phyloP scores from a whole-genome alignment of 2,888 invertebrate species.

The Macaria liturata region DNA sequence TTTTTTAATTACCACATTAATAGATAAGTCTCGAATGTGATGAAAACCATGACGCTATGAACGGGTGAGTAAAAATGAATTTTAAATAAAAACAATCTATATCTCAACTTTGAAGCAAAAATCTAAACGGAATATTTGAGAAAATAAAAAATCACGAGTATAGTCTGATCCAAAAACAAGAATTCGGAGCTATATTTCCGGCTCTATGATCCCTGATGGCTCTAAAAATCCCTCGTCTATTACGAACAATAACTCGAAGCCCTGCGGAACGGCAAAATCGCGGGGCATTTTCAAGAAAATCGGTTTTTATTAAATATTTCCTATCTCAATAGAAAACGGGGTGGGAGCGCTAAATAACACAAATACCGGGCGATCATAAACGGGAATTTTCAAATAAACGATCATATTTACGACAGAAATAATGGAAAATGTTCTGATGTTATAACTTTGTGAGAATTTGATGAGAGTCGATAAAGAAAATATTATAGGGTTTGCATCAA shows the following conservation, averaged over 20 bases:
- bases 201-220: conserved; percentile 32
- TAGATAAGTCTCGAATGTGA: no score
- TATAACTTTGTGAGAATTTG: conserved; percentile 19
- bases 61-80: no score
- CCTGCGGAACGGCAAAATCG: conserved; percentile 44
- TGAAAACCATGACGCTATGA: no score
- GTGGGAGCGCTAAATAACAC: conserved; percentile 47
- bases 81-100: no score
- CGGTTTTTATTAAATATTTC: conserved; percentile 54
- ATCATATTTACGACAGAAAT: conserved; percentile 47
- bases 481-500: conserved; percentile 16
- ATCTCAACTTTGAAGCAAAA: no score
- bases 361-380: conserved; percentile 48
- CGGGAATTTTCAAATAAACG: conserved; percentile 49
- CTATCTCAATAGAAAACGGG: conserved; percentile 43
- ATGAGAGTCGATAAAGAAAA: conserved; percentile 19
- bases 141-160: conserved; percentile 14
- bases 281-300: conserved; percentile 47
- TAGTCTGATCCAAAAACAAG: conserved; percentile 21
- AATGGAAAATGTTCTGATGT: conserved; percentile 30
- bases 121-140: no score
- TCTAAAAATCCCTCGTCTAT: conserved; percentile 34
- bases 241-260: conserved; percentile 35
- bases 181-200: conserved; percentile 29
- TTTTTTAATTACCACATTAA: no score